phyloP scores from a whole-genome alignment of 1,140 invertebrate genomes.

The Leptinotarsa defecta region DNA sequence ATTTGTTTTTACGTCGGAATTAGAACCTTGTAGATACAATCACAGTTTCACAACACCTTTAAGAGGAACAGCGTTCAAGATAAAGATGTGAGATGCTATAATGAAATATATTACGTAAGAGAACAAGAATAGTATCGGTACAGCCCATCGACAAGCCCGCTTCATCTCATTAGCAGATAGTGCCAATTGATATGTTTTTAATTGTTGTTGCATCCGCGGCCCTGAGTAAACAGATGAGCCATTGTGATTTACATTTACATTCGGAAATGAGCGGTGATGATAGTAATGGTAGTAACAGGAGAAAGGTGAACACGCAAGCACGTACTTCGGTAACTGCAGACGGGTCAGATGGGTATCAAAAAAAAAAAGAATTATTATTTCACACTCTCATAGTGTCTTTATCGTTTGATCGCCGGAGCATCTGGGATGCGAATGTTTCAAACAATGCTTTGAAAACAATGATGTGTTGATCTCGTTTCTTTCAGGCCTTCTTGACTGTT shows the following conservation, averaged over 20 bases:
- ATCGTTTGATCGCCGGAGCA: too few relatives aligned
- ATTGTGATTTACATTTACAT: not conserved
- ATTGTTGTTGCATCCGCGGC: slow-evolving; percentile 4
- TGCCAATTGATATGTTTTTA: slow-evolving; percentile 6
- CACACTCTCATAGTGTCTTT: too few relatives aligned
- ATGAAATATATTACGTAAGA: slow-evolving; percentile 9
- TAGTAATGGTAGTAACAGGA: not conserved
- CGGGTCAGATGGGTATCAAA: too few relatives aligned
- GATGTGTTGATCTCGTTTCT: too few relatives aligned
- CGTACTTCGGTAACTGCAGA: too few relatives aligned
- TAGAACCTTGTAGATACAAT: slow-evolving; percentile 1
- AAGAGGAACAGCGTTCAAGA: not conserved
- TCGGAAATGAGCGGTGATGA: not conserved
- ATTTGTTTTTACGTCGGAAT: slow-evolving; percentile 3
- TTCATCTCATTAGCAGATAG: slow-evolving; percentile 8
- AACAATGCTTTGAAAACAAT: too few relatives aligned
- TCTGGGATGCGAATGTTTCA: too few relatives aligned
- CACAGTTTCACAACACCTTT: slow-evolving; percentile 3
- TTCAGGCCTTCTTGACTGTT: too few relatives aligned
- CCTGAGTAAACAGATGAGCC: slow-evolving; percentile 1
- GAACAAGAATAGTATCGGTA: slow-evolving; percentile 8
- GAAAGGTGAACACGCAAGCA: too few relatives aligned
- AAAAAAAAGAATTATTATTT: too few relatives aligned
- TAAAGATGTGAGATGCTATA: slow-evolving; percentile 2
- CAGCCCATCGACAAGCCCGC: slow-evolving; percentile 4